phyloP scores from a whole-genome alignment of 2,888 invertebrate species.

The Pteria penguin region DNA sequence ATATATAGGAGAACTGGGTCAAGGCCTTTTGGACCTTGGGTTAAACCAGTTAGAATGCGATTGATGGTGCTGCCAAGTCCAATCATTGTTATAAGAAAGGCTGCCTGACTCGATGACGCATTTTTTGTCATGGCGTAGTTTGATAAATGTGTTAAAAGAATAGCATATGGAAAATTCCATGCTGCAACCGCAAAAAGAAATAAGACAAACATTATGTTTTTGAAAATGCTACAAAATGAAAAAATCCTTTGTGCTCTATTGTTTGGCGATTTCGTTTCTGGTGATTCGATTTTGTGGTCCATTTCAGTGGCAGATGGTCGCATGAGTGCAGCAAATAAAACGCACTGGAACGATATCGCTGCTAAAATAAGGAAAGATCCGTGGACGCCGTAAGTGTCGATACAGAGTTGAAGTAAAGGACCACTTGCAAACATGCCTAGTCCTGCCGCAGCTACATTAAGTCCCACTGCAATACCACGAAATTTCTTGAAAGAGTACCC shows the following conservation, averaged over 20 bases:
- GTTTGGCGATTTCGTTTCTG: too few species aligned
- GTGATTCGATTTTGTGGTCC: too few species aligned
- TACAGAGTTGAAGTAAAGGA: conserved; percentile 29
- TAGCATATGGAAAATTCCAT: conserved; percentile 25
- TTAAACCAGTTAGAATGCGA: conserved; percentile 21
- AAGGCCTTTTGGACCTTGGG: conserved; percentile 14
- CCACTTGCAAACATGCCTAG: conserved; percentile 33
- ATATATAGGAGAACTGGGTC: conserved; percentile 35
- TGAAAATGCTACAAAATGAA: conserved; percentile 15
- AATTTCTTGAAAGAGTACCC: conserved; percentile 37
- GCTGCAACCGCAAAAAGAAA: conserved; percentile 13
- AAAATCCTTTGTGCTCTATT: too few species aligned
- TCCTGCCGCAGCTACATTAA: conserved; percentile 25
- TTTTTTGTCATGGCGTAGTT: conserved; percentile 28
- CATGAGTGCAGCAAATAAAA: conserved; percentile 33
- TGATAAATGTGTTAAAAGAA: conserved; percentile 34
- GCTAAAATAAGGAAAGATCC: conserved; percentile 32
- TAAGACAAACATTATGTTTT: conserved; percentile 29
- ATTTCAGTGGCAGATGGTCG: conserved; percentile 29
- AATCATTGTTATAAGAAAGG: conserved; percentile 25
- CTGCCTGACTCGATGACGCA: conserved; percentile 17
- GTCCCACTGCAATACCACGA: conserved; percentile 27
- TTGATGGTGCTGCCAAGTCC: conserved; percentile 35
- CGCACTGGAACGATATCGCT: conserved; percentile 10
- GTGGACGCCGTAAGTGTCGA: conserved; percentile 23